Evolutionary conservation across 1,140 invertebrate genomes (phyloP).

Genomic region (Calliopsis andreniformis): DNA sequence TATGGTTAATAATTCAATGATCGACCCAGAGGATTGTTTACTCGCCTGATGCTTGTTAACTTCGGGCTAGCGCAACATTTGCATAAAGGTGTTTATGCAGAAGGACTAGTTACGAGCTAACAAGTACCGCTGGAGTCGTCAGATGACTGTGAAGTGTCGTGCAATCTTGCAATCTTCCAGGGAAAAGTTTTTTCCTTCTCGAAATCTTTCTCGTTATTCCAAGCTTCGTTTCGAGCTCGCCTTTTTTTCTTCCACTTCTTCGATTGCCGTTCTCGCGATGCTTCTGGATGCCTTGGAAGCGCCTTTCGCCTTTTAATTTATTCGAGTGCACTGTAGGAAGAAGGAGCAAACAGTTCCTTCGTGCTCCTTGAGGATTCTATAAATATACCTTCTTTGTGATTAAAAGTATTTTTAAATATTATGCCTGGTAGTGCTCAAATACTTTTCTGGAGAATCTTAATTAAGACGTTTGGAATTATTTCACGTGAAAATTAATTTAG

Average conservation of each 20-base stretch:
- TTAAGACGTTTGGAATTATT: too few species aligned
- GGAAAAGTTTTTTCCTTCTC: not conserved
- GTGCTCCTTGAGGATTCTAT: not conserved
- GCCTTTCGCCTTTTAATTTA: not conserved
- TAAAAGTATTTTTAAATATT: too few species aligned
- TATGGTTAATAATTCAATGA: constrained; percentile 4
- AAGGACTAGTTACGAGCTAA: too few species aligned
- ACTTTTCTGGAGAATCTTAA: too few species aligned
- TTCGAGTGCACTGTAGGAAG: not conserved
- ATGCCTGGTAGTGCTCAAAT: too few species aligned
- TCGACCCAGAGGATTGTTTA: not conserved
- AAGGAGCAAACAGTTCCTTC: too few species aligned
- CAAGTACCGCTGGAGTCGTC: too few species aligned
- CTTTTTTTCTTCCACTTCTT: not conserved
- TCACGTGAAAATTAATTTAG: too few species aligned
- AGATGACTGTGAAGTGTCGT: not conserved
- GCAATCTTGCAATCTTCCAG: not conserved
- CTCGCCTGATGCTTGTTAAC: not conserved
- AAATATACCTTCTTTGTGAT: too few species aligned
- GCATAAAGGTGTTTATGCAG: too few species aligned
- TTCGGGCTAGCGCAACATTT: too few species aligned
- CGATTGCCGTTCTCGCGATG: not conserved
- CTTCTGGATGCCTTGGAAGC: not conserved
- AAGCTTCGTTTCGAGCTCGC: not conserved
- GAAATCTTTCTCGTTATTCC: not conserved